These are phyloP conservation scores for Folsomia candida DNA, from an alignment of 2,888 invertebrate species.

Conservation along the genomic window DNA sequence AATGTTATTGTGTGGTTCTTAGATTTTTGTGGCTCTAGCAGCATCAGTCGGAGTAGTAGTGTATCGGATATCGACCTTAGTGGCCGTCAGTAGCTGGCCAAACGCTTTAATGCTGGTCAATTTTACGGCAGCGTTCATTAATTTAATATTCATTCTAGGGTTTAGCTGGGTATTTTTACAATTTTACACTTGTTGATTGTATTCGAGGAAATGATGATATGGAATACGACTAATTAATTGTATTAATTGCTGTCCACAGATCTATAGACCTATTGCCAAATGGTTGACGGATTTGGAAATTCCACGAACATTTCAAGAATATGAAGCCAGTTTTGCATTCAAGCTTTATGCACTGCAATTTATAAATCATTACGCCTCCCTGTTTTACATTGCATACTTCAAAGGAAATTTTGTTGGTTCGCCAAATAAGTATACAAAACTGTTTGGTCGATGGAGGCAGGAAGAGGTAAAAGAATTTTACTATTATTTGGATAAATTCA, in stretches of 20 bases:
- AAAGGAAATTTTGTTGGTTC: constrained; percentile 82
- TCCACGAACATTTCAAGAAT: constrained; percentile 86
- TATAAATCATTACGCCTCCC: constrained; percentile 93
- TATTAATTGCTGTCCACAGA: neutral
- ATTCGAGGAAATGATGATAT: neutral
- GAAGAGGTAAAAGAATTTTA: constrained; percentile 68
- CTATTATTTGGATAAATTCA: neutral
- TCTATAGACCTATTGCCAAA: constrained; percentile 60
- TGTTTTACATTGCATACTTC: constrained; percentile 91
- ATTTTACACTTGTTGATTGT: too few relatives aligned
- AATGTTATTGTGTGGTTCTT: neutral
- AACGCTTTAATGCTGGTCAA: constrained; percentile 67
- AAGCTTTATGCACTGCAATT: constrained; percentile 94
- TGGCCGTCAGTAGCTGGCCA: constrained; percentile 63
- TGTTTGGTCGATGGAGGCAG: constrained; percentile 70
- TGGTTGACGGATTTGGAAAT: constrained; percentile 84
- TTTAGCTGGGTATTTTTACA: constrained; percentile 69
- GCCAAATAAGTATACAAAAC: constrained; percentile 71
- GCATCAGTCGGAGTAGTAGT: constrained; percentile 90
- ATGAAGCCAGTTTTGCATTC: constrained; percentile 88
- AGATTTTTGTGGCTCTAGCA: constrained; percentile 77
- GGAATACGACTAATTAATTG: neutral
- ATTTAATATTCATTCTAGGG: constrained; percentile 81
- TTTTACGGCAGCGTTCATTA: constrained; percentile 85
- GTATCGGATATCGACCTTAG: constrained; percentile 80